Evolutionary conservation across 1,140 invertebrate species (phyloP).

Genomic region (Sipha flava): DNA sequence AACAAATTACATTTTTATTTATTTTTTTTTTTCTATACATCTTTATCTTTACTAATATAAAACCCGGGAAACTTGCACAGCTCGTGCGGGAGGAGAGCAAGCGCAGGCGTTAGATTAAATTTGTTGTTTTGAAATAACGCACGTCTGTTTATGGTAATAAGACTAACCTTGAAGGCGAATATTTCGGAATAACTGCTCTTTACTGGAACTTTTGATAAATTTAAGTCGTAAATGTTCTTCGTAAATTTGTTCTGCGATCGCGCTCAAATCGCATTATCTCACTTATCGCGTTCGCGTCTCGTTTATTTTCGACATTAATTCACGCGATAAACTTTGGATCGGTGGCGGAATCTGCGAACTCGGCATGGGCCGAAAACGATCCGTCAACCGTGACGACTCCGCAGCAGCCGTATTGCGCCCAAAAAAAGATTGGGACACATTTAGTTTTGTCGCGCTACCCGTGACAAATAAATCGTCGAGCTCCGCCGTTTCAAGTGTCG

Average conservation of each 20-base stretch:
- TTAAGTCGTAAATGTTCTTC: not conserved
- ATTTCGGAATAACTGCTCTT: not conserved
- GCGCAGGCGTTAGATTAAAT: too few relatives aligned
- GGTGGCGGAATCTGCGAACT: not conserved
- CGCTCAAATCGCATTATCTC: not conserved
- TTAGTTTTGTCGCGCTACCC: not conserved
- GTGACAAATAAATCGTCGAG: not conserved
- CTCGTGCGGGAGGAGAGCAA: too few relatives aligned
- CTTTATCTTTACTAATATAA: too few relatives aligned
- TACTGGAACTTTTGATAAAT: not conserved
- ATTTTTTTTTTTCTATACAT: too few relatives aligned
- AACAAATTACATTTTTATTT: not conserved
- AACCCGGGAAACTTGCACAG: too few relatives aligned
- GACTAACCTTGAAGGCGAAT: not conserved
- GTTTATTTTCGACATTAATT: conserved; percentile 3
- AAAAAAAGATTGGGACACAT: not conserved
- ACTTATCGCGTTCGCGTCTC: not conserved
- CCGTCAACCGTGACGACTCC: conserved; percentile 1
- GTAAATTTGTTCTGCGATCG: not conserved
- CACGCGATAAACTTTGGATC: not conserved
- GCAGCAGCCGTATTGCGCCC: not conserved
- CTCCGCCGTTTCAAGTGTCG: not conserved
- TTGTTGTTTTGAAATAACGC: not conserved
- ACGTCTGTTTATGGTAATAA: not conserved
- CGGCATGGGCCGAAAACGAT: conserved; percentile 10